Conservation (phyloP, 2,888 invertebrate species). For the Rhingia campestris region DNA sequence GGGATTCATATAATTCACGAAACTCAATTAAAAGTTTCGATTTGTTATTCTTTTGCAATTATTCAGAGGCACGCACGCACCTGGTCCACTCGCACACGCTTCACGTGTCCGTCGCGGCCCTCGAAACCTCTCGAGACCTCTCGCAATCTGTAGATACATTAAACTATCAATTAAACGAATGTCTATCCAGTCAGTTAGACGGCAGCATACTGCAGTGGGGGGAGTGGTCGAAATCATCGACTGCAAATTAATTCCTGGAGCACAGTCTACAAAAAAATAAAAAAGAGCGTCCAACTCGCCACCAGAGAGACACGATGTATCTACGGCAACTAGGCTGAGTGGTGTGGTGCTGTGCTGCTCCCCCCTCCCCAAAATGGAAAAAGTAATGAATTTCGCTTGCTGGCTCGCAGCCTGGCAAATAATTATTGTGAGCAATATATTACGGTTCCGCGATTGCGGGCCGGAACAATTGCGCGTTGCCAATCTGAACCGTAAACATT, state of each 20-base stretch:
- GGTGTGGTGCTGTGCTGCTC: conserved; percentile 3
- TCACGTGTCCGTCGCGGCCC: not conserved
- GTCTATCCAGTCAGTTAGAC: conserved; percentile 60
- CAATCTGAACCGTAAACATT: conserved; percentile 72
- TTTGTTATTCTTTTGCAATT: conserved; percentile 73
- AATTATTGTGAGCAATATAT: conserved; percentile 74
- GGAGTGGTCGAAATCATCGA: conserved; percentile 74
- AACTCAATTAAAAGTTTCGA: conserved; percentile 74
- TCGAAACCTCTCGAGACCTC: conserved; percentile 13
- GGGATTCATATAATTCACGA: conserved; percentile 72
- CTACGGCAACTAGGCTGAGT: conserved; percentile 32
- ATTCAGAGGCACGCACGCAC: conserved; percentile 72
- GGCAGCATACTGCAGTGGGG: conserved; percentile 21
- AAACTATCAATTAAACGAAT: conserved; percentile 74
- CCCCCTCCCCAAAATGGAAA: conserved; percentile 58
- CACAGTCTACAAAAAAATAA: conserved; percentile 34
- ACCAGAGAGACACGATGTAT: conserved; percentile 12
- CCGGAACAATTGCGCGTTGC: conserved; percentile 71
- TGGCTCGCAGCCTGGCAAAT: conserved; percentile 54
- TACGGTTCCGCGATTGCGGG: conserved; percentile 65
- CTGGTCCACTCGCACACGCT: conserved; percentile 30
- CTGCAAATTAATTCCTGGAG: conserved; percentile 72
- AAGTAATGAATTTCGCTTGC: conserved; percentile 67
- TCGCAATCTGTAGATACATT: conserved; percentile 61
- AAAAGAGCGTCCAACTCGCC: conserved; percentile 5